Percentiles rank a stretch among this genome's conserved stretches.
Evolutionary conservation across 2,797 vertebrate species (phyloP).

Genomic region (Leptoclinus maculatus): DNA sequence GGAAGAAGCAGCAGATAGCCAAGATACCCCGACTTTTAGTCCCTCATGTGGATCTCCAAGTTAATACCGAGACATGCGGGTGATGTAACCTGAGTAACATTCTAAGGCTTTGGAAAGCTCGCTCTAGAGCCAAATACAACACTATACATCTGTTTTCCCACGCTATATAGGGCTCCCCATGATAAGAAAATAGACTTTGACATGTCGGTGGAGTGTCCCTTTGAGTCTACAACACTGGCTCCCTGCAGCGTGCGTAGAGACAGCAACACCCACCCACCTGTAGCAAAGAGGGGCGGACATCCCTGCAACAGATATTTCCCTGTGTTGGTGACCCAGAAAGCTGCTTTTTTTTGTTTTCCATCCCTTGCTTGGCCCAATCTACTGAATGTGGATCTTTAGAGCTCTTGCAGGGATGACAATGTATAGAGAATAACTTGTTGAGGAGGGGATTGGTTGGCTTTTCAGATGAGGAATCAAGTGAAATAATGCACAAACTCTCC

Average conservation of each 20-base stretch:
- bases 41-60: not conserved
- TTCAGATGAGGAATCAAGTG: not conserved
- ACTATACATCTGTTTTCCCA: conserved; percentile 30
- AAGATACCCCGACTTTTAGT: not conserved
- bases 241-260: not conserved
- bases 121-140: not conserved
- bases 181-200: conserved; percentile 16
- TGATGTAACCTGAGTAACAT: conserved; percentile 23
- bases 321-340: not conserved
- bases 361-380: not conserved
- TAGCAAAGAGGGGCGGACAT: not conserved
- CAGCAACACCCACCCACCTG: not conserved
- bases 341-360: not conserved
- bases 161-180: not conserved
- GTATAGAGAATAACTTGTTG: not conserved
- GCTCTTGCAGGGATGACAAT: not conserved
- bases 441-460: not conserved
- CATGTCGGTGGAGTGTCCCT: conserved; percentile 6
- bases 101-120: conserved; percentile 12
- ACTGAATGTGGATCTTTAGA: not conserved
- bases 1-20: not conserved
- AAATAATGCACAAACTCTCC: not conserved
- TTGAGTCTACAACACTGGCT: conserved; percentile 1
- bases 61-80: not conserved
- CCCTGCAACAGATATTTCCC: not conserved